phyloP scores from a whole-genome alignment of 2,888 invertebrate genomes.

The Diadromus collaris region DNA sequence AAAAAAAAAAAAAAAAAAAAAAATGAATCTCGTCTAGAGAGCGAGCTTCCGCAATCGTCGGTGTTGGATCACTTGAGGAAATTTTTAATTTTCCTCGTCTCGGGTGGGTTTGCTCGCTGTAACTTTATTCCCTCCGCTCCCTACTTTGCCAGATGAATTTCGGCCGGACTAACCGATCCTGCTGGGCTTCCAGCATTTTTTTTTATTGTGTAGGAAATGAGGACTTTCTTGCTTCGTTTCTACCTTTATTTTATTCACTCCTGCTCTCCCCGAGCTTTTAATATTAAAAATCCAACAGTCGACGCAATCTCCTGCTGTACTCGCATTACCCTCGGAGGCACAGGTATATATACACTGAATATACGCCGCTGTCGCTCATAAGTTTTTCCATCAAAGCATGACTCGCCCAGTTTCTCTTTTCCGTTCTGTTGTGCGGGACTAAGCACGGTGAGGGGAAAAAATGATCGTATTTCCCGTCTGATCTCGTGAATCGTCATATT shows the following conservation, averaged over 20 bases:
- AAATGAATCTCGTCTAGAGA: constrained; percentile 5
- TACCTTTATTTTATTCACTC: background rate
- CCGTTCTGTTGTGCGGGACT: background rate
- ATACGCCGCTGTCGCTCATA: background rate
- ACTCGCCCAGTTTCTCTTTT: background rate
- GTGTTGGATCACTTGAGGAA: constrained; percentile 34
- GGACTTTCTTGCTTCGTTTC: background rate
- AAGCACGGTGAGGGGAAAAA: background rate
- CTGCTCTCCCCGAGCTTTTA: constrained; percentile 10
- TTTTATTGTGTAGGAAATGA: constrained; percentile 20
- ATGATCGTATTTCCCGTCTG: background rate
- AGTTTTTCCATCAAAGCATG: constrained; percentile 2
- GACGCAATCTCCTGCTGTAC: background rate
- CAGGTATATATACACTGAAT: background rate
- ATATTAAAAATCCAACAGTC: constrained; percentile 18
- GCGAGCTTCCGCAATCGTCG: constrained; percentile 29
- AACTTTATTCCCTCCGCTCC: background rate
- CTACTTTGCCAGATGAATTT: constrained; percentile 15
- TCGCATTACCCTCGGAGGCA: no score
- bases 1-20: no score
- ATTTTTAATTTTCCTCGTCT: constrained; percentile 51
- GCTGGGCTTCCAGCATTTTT: background rate
- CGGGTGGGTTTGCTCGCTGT: background rate
- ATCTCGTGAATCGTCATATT: constrained; percentile 8
- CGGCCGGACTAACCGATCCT: background rate